Evolutionary conservation across 1,140 invertebrate genomes (phyloP).

Genomic region (Drosophila funebris): DNA sequence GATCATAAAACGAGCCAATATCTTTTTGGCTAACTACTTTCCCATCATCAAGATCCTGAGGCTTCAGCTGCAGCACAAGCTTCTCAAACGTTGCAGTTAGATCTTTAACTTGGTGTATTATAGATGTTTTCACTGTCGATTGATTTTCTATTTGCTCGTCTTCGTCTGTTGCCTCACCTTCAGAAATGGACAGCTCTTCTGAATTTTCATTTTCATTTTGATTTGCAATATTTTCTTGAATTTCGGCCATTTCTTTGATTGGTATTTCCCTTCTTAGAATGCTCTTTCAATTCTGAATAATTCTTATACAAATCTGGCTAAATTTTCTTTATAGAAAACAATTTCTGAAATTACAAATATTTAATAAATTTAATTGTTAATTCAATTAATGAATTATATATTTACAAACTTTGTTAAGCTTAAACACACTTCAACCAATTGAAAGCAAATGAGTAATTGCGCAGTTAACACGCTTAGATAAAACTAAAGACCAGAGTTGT

Average conservation of each 20-base stretch:
- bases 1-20: background rate
- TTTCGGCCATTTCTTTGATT: background rate
- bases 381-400: too few species aligned
- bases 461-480: background rate
- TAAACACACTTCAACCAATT: background rate
- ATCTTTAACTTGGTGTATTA: background rate
- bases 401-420: background rate
- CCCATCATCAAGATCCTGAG: background rate
- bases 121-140: too few species aligned
- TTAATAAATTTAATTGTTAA: background rate
- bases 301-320: background rate
- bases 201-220: too few species aligned
- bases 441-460: background rate
- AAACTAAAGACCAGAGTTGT: background rate
- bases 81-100: background rate
- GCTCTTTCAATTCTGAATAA: background rate
- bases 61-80: background rate
- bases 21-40: background rate
- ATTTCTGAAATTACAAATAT: background rate
- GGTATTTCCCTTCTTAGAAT: background rate
- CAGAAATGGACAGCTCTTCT: too few species aligned
- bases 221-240: background rate
- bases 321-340: too few species aligned
- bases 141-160: too few species aligned
- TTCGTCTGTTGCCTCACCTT: too few species aligned